Evolutionary conservation across 2,888 invertebrate species (phyloP).

Genomic region (Cyrtodaria siliqua): DNA sequence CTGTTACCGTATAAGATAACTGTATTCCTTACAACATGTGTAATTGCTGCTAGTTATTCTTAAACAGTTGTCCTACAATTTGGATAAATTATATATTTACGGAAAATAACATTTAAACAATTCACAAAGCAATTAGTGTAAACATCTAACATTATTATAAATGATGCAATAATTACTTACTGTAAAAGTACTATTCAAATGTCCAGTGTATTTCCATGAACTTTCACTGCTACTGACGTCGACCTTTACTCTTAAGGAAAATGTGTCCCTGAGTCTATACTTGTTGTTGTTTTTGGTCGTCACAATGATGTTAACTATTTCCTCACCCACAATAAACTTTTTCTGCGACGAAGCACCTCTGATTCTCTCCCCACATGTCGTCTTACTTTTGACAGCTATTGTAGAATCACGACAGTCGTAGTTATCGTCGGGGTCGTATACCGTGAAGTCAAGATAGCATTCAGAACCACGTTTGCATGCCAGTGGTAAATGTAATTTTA

Average conservation of each 20-base stretch:
- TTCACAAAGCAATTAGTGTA: too few species aligned
- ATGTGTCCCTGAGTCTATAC: background rate
- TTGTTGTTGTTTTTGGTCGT: constrained; percentile 2
- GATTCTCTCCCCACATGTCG: background rate
- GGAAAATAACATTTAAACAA: too few species aligned
- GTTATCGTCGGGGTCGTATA: background rate
- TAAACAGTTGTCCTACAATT: too few species aligned
- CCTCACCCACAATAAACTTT: background rate
- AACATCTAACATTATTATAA: too few species aligned
- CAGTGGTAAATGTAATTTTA: background rate
- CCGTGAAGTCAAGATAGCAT: background rate
- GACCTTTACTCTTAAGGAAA: background rate
- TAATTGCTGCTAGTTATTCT: too few species aligned
- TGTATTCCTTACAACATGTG: too few species aligned
- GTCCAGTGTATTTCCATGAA: too few species aligned
- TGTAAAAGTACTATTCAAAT: too few species aligned
- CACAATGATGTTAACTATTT: background rate
- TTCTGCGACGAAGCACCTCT: background rate
- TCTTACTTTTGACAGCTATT: background rate
- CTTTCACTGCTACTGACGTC: background rate
- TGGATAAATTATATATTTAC: too few species aligned
- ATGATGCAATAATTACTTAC: too few species aligned
- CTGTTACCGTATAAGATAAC: too few species aligned
- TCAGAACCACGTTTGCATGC: background rate
- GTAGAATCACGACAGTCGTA: background rate